phyloP scores from a whole-genome alignment of 2,888 invertebrate species.

The Melinopterus prodromus region DNA sequence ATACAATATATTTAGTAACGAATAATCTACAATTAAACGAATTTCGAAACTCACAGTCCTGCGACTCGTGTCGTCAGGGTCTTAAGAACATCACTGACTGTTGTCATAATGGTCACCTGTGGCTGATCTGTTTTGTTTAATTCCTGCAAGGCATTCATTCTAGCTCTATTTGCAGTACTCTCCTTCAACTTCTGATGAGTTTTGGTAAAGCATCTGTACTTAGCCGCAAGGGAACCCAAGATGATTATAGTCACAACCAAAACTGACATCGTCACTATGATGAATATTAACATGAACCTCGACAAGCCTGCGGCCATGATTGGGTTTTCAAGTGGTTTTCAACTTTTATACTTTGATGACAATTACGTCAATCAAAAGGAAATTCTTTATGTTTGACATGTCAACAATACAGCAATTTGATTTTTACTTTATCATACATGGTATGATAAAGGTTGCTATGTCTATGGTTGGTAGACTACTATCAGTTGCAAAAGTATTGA shows the following conservation, averaged over 20 bases:
- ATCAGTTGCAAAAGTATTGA: no score
- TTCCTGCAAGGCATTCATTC: not conserved
- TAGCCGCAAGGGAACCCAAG: not conserved
- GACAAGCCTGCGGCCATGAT: not conserved
- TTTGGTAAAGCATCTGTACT: not conserved
- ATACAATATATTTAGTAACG: not conserved
- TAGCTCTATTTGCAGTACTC: not conserved
- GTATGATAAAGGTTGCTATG: no score
- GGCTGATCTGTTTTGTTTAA: not conserved
- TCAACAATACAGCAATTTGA: slow-evolving; percentile 5
- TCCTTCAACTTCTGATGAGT: not conserved
- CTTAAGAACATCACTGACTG: not conserved
- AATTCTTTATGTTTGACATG: not conserved
- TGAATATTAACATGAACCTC: not conserved
- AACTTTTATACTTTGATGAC: not conserved
- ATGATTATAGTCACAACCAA: not conserved
- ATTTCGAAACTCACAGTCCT: not conserved
- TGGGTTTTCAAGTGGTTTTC: no score
- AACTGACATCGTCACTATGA: not conserved
- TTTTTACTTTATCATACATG: not conserved
- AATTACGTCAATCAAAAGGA: not conserved
- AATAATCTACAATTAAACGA: not conserved
- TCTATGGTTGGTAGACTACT: no score
- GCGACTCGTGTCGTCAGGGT: not conserved
- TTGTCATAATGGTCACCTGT: not conserved